Conservation (phyloP, 1,140 invertebrate species). For the Camponotus floridanus region DNA sequence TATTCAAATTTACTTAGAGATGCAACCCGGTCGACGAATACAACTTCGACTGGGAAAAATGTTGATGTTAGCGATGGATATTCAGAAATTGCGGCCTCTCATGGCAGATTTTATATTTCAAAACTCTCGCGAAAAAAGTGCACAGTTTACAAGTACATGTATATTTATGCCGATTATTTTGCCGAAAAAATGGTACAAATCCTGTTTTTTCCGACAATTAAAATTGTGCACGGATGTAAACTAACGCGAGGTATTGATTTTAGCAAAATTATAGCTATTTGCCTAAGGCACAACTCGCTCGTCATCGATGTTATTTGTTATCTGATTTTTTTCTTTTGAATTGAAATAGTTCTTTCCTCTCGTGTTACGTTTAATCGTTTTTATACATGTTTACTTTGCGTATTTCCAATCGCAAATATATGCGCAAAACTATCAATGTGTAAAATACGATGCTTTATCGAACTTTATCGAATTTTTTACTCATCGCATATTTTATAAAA, state of each 20-base stretch:
- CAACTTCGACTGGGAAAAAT: conserved; percentile 19
- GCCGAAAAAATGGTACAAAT: neutral
- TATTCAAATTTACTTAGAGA: conserved; percentile 63
- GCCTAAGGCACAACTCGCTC: neutral
- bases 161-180: conserved; percentile 27
- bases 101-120: conserved; percentile 17
- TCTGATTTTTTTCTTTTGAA: neutral
- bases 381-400: neutral
- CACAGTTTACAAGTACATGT: neutral
- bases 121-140: neutral
- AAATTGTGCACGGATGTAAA: conserved; percentile 25
- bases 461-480: neutral
- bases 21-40: conserved; percentile 10
- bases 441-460: neutral
- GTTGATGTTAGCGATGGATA: conserved; percentile 25
- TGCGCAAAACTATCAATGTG: neutral
- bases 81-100: neutral
- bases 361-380: neutral
- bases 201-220: conserved; percentile 5
- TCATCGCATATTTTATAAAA: conserved; percentile 19
- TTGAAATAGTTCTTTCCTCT: neutral
- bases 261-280: conserved; percentile 31
- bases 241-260: conserved; percentile 31
- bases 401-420: neutral
- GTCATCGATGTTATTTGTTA: neutral